Base-by-base conservation (phyloP, 2,797 vertebrate species). In the Danio albolineatus region DNA sequence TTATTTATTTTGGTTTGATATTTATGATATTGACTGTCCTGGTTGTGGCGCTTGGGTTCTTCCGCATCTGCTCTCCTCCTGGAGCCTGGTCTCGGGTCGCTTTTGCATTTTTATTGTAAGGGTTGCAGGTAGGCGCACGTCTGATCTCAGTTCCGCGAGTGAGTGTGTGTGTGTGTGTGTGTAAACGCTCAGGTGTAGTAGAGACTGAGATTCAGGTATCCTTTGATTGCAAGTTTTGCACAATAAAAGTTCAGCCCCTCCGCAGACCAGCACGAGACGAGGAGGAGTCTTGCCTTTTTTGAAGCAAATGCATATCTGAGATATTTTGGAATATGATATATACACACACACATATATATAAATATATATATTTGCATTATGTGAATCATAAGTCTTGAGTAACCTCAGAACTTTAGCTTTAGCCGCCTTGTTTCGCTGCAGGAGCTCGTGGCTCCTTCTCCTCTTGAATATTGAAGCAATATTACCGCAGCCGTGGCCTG, bases 1-100 rank as follows among this genome's bases (percentile, higher is more conserved):
- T 94, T 94, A 94, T 94, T 85, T 82, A 82, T 82, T 82, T 53
- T 46, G 39, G 81, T 82, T 82, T 93, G 19, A 86, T 94, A 93
- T 94, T 93, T 94, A 93, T 94, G 93, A 82, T n/a, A n/a, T n/a
- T 87, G 87, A 84, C 74, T 91, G 76, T 89, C 91, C 83, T 85
- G 87, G 88, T 89, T 78, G 89, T 86, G 88, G 77, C 85, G 65
- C 82, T 80, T 61, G 61, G 70, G 59, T 73, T 73, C 51, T 73
- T n/a, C 14, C 48, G 21, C 53, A 36, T 70, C 16, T n/a, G 49
- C 19, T 67, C 21, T 48, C 36, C 39, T 36, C 57, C 44, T 46
- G 12, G 6, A 48, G 53, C 17, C 53, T 72, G 69, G 39, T 72
- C 36, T 71, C 14, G 46, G 17, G 43, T 53, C 7, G 14, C 73